phyloP scores from a whole-genome alignment of 2,797 vertebrate genomes.

The Eutrigla gurnardus region DNA sequence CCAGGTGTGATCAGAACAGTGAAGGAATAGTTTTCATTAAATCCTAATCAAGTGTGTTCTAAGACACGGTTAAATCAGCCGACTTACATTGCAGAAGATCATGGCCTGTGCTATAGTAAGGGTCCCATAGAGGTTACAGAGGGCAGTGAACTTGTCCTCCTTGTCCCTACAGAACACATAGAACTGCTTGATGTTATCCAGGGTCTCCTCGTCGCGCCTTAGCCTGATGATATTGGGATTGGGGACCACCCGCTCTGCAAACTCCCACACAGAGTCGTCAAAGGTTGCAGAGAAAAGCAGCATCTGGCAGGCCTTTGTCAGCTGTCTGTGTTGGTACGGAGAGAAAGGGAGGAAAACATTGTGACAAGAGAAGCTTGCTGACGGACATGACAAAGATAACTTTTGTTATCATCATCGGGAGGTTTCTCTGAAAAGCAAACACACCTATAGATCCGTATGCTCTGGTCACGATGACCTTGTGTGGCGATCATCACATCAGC shows the following conservation, averaged over 20 bases:
- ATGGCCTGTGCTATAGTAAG: slow-evolving; percentile 97
- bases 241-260: slow-evolving; percentile 91
- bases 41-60: neutral
- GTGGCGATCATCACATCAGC: slow-evolving; percentile 97
- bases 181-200: slow-evolving; percentile 98
- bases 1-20: too few species aligned
- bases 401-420: too few species aligned
- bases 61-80: neutral
- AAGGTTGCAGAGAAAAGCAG: slow-evolving; percentile 97
- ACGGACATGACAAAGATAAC: neutral
- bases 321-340: slow-evolving; percentile 82
- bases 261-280: slow-evolving; percentile 95
- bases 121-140: slow-evolving; percentile 92
- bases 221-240: slow-evolving; percentile 96
- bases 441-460: slow-evolving; percentile 95
- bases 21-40: too few species aligned
- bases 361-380: slow-evolving; percentile 7
- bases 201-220: slow-evolving; percentile 95
- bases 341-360: neutral
- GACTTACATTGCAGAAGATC: slow-evolving; percentile 96
- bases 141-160: slow-evolving; percentile 93
- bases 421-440: neutral
- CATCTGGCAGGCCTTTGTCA: slow-evolving; percentile 94
- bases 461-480: slow-evolving; percentile 96
- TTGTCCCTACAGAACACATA: slow-evolving; percentile 90